A percentile compares a stretch with the other conserved stretches of the same genome.
phyloP scores from a whole-genome alignment of 1,140 invertebrate genomes.

The Apolygus lucorum region DNA sequence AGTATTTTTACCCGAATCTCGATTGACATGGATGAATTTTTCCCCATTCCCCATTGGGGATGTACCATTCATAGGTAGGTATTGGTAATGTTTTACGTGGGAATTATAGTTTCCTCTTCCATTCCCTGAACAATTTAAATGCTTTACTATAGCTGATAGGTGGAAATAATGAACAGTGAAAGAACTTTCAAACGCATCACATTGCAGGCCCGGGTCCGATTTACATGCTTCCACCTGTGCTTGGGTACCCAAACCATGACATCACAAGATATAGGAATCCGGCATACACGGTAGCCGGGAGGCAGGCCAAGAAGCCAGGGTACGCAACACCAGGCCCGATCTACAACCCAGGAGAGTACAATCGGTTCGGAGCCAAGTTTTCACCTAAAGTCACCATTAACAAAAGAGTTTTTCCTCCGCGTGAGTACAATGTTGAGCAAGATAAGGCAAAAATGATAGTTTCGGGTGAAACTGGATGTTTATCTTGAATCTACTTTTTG shows the following conservation, averaged over 20 bases:
- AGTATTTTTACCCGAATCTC: too few species aligned
- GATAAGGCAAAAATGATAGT: too few species aligned
- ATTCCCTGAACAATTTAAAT: not conserved
- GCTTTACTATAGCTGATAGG: not conserved
- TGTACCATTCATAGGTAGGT: too few species aligned
- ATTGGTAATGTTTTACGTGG: too few species aligned
- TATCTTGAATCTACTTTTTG: too few species aligned
- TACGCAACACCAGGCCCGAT: not conserved
- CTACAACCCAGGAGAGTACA: slow-evolving; percentile 8
- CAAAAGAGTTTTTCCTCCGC: not conserved
- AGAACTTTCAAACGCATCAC: not conserved
- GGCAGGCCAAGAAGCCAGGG: not conserved
- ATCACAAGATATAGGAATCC: slow-evolving; percentile 13
- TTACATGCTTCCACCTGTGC: slow-evolving; percentile 14
- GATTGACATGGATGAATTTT: too few species aligned
- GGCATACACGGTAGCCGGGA: not conserved
- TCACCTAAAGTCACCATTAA: slow-evolving; percentile 5
- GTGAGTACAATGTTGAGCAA: not conserved
- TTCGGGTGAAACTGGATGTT: too few species aligned
- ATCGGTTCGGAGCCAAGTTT: slow-evolving; percentile 4
- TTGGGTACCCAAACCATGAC: slow-evolving; percentile 12
- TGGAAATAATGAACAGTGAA: not conserved
- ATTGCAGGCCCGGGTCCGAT: slow-evolving; percentile 15
- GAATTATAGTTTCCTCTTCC: too few species aligned
- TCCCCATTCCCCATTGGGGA: too few species aligned